A percentile compares a stretch with the other conserved stretches of the same genome.
Conservation (phyloP, 2,888 invertebrate genomes). For the Epistrophe grossulariae region DNA sequence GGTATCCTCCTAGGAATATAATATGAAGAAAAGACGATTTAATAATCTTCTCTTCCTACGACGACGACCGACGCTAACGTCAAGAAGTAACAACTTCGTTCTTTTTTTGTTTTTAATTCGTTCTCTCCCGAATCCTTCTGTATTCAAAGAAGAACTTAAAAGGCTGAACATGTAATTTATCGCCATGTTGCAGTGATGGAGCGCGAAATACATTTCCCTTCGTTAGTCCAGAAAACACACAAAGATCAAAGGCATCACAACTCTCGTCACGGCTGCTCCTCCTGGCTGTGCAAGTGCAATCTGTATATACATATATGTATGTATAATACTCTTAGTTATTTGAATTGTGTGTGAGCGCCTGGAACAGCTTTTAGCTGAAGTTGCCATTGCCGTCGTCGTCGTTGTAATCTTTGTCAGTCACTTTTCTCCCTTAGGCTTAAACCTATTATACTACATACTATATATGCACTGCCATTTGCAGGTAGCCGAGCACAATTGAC, state of each 20-base stretch:
- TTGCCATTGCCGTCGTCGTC: background rate
- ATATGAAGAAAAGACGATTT: constrained; percentile 51
- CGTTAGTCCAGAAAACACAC: constrained; percentile 61
- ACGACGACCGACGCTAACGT: constrained; percentile 21
- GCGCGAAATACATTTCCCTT: constrained; percentile 71
- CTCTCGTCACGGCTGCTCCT: constrained; percentile 61
- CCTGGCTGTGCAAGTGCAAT: constrained; percentile 48
- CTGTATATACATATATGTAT: constrained; percentile 24
- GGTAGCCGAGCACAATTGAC: constrained; percentile 9
- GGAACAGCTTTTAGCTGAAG: constrained; percentile 40
- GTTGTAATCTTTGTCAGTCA: constrained; percentile 49
- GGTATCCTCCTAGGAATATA: constrained; percentile 30
- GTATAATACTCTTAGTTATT: background rate
- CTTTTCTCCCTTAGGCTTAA: constrained; percentile 22
- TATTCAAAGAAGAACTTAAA: constrained; percentile 42
- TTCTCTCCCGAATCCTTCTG: constrained; percentile 6
- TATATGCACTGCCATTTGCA: background rate
- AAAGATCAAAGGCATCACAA: constrained; percentile 68
- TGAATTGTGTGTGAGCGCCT: constrained; percentile 37
- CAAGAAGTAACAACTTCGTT: constrained; percentile 42
- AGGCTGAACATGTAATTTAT: constrained; percentile 71
- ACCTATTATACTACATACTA: background rate
- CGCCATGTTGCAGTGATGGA: constrained; percentile 59
- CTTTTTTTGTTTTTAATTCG: constrained; percentile 23
- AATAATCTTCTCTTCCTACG: constrained; percentile 52